phyloP scores from a whole-genome alignment of 2,888 invertebrate species.

The Drosophila limbata region DNA sequence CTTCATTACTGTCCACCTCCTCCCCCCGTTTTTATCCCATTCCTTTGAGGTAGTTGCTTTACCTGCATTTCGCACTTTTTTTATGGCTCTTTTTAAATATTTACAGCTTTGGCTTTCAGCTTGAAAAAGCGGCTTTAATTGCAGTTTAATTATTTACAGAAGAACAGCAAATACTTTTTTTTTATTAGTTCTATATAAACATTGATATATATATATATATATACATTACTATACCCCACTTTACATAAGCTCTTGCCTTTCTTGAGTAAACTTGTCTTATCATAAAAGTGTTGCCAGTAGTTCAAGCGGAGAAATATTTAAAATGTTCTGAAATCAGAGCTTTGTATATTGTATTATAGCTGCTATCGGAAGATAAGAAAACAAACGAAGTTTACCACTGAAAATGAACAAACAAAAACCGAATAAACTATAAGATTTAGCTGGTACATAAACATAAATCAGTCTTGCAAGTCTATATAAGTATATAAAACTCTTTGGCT shows the following conservation, averaged over 20 bases:
- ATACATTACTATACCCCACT: background rate
- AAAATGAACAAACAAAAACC: too few relatives aligned
- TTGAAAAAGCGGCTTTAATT: slow-evolving; percentile 76
- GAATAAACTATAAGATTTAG: too few relatives aligned
- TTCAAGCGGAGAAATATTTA: background rate
- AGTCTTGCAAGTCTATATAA: too few relatives aligned
- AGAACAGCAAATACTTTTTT: slow-evolving; percentile 18
- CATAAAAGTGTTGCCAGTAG: background rate
- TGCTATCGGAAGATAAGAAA: too few relatives aligned
- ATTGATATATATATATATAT: background rate
- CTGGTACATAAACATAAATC: too few relatives aligned
- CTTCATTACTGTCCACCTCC: background rate
- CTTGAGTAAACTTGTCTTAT: slow-evolving; percentile 11
- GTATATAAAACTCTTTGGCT: too few relatives aligned
- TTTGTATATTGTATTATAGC: too few relatives aligned
- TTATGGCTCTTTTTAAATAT: slow-evolving; percentile 77
- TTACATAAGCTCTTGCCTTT: background rate
- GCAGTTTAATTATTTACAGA: slow-evolving; percentile 75
- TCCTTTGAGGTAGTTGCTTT: slow-evolving; percentile 5
- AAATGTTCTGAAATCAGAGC: too few relatives aligned
- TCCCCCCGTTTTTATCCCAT: background rate
- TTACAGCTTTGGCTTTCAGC: slow-evolving; percentile 60
- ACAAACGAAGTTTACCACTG: too few relatives aligned
- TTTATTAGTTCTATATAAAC: slow-evolving; percentile 23
- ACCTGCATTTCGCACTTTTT: slow-evolving; percentile 47